Percentiles rank a stretch among this genome's conserved stretches.
Evolutionary conservation across 2,888 invertebrate species (phyloP).

Genomic region (Leptura quadrifasciata): DNA sequence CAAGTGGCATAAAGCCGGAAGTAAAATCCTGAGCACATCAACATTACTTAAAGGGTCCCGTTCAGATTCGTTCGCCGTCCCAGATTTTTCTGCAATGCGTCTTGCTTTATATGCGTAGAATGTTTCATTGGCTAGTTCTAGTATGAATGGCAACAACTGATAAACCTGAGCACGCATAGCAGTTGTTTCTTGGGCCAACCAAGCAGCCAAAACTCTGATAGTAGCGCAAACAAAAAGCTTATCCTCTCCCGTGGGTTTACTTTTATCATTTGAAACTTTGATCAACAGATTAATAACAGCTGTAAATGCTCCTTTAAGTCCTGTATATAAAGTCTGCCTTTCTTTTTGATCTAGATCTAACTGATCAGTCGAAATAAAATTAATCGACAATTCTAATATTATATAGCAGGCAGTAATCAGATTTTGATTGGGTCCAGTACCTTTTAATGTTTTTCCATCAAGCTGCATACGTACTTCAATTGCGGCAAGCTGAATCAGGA

Average conservation of each 20-base stretch:
- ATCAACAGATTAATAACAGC: constrained; percentile 85
- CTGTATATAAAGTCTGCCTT: constrained; percentile 92
- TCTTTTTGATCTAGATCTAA: constrained; percentile 92
- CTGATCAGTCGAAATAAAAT: constrained; percentile 87
- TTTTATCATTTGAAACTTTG: constrained; percentile 85
- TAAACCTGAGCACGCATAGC: constrained; percentile 91
- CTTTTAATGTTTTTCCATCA: constrained; percentile 89
- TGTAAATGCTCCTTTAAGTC: constrained; percentile 91
- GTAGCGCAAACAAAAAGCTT: constrained; percentile 89
- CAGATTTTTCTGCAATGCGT: constrained; percentile 81
- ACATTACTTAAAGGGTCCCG: constrained; percentile 72
- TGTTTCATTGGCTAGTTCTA: constrained; percentile 87
- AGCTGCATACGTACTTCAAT: constrained; percentile 96
- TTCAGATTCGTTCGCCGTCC: constrained; percentile 71
- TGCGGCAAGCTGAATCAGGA: constrained; percentile 89
- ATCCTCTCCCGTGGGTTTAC: constrained; percentile 82
- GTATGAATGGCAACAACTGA: constrained; percentile 87
- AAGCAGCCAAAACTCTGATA: constrained; percentile 89
- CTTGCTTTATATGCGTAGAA: constrained; percentile 84
- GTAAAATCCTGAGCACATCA: constrained; percentile 87
- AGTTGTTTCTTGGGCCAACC: constrained; percentile 93
- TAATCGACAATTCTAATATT: constrained; percentile 86
- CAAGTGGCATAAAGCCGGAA: constrained; percentile 93
- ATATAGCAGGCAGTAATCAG: constrained; percentile 89
- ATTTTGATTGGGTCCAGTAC: constrained; percentile 85